Percentiles rank a stretch among this genome's conserved stretches.
Conservation (phyloP, 1,140 invertebrate genomes). For the Saxidomus purpurata region DNA sequence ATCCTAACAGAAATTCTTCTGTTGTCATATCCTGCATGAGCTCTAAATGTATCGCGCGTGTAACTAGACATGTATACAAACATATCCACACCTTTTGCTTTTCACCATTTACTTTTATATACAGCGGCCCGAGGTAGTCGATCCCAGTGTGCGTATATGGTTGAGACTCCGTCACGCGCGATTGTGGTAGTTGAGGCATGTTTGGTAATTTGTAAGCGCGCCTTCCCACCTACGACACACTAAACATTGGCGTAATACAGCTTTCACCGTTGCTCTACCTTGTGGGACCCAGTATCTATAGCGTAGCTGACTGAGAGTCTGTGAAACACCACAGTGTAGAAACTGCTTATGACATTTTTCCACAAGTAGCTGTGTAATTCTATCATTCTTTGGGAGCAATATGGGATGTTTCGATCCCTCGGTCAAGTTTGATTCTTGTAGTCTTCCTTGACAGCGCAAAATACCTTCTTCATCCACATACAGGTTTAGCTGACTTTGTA, state of each 20-base stretch:
- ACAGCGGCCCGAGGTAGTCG: background rate
- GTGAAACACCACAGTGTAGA: background rate
- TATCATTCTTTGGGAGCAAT: background rate
- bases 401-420: background rate
- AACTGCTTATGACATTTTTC: background rate
- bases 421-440: background rate
- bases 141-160: background rate
- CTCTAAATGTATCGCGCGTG: background rate
- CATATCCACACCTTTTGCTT: conserved; percentile 14
- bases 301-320: background rate
- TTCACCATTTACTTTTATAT: background rate
- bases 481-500: background rate
- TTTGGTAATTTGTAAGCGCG: background rate
- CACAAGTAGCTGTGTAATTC: background rate
- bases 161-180: background rate
- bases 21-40: conserved; percentile 31
- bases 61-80: background rate
- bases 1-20: background rate
- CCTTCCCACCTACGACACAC: background rate
- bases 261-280: background rate
- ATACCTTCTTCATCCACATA: background rate
- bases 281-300: background rate
- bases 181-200: background rate
- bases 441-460: background rate
- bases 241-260: background rate